Conservation (phyloP, 2,797 vertebrate genomes). For the Dipus sagitta region DNA sequence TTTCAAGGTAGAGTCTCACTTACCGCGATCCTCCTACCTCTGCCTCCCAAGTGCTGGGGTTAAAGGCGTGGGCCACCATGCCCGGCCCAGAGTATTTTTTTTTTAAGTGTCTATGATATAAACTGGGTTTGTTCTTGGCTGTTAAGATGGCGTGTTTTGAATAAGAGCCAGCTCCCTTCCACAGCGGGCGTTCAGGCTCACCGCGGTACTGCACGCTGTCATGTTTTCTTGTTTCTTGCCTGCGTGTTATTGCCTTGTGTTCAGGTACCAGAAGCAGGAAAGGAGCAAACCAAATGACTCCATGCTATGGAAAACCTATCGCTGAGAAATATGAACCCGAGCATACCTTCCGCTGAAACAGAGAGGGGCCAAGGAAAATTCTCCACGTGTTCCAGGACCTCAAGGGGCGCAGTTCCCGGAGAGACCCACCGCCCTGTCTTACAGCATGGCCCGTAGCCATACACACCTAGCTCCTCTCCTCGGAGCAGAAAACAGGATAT, state of each 20-base stretch:
- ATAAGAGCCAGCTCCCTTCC: background rate
- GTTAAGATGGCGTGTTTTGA: constrained; percentile 8
- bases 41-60: too few species aligned
- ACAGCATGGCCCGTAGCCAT: too few species aligned
- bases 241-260: background rate
- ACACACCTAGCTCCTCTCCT: constrained; percentile 7
- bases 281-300: constrained; percentile 61
- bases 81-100: too few species aligned
- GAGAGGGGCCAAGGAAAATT: constrained; percentile 43
- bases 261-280: constrained; percentile 21
- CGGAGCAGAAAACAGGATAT: constrained; percentile 69
- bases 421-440: background rate
- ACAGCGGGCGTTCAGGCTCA: constrained; percentile 11
- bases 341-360: constrained; percentile 38
- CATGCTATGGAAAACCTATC: background rate
- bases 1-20: too few species aligned
- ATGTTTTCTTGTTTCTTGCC: background rate
- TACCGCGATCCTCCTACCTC: too few species aligned
- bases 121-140: background rate
- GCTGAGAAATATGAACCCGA: constrained; percentile 52
- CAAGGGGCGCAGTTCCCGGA: constrained; percentile 31
- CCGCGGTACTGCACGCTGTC: background rate
- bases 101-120: too few species aligned
- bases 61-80: too few species aligned
- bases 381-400: background rate